phyloP scores from a whole-genome alignment of 2,888 invertebrate species.

The Spodoptera littoralis region DNA sequence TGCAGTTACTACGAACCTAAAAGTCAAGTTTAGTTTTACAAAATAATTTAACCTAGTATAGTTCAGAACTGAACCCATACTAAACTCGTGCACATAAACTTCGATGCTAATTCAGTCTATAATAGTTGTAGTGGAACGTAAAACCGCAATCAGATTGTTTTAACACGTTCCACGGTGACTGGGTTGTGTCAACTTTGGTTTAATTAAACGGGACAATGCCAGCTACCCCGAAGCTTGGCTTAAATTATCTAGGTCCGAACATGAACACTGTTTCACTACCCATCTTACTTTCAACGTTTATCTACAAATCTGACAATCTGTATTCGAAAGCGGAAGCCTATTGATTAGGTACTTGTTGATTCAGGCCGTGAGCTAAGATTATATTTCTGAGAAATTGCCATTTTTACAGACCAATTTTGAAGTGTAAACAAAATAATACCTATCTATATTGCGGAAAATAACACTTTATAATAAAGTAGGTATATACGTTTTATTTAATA shows the following conservation, averaged over 20 bases:
- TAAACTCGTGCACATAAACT: constrained; percentile 4
- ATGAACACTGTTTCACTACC: constrained; percentile 4
- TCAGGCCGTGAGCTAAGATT: constrained; percentile 28
- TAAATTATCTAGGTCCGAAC: constrained; percentile 4
- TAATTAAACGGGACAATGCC: constrained; percentile 39
- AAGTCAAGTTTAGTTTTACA: too few relatives aligned
- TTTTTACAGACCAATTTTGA: constrained; percentile 35
- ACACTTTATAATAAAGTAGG: background rate
- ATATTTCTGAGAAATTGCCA: constrained; percentile 50
- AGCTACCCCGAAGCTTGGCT: constrained; percentile 6
- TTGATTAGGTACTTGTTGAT: constrained; percentile 49
- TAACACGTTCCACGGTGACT: constrained; percentile 32
- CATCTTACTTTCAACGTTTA: constrained; percentile 15
- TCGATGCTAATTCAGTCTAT: constrained; percentile 3
- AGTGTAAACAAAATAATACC: constrained; percentile 14
- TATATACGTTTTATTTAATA: constrained; percentile 21
- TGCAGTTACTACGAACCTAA: too few relatives aligned
- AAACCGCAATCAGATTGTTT: constrained; percentile 48
- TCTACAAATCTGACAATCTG: constrained; percentile 31
- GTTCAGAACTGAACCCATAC: background rate
- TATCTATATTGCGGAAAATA: constrained; percentile 18
- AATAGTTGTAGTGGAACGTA: constrained; percentile 17
- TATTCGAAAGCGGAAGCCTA: constrained; percentile 35
- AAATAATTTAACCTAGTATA: too few relatives aligned
- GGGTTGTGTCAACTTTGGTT: constrained; percentile 43